Base-by-base conservation (phyloP, 1,140 invertebrate species). In the Rhagoletis zephyria region DNA sequence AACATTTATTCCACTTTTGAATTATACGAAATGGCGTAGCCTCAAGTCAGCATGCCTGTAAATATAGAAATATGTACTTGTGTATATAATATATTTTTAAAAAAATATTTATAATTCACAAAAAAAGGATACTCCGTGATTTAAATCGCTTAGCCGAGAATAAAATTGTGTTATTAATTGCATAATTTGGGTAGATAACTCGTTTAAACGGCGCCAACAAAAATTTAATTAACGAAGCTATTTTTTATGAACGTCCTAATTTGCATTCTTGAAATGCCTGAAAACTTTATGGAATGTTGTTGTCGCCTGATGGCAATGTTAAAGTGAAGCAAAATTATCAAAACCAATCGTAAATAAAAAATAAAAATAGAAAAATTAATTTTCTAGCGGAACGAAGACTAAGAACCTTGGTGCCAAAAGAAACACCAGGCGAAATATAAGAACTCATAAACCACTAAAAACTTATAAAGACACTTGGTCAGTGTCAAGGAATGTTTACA, bases 211-310 rank as follows among this genome's bases (percentile, higher is more conserved):
- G 67, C 67, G 67, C 67, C 14, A 74, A n/a, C 45, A 5, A 74
- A 74, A 74, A 45, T 45, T 74, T 10, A 74, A 48, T 74, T 74
- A 45, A 74, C 45, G 40, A 74, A 48, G 67, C n/a, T 16, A 4
- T 5, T 74, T 48, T 16, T 45, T 40, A 3, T 45, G 42, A 42
- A 45, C 67, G 4, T 16, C 40, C 45, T 74, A 45, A 74, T 74
- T 74, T n/a, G 67, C 67, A 74, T 74, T 48, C 67, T 4, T 74
- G 67, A 74, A 74, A 74, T 74, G 67, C 12, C 12, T 74, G 10
- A 74, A 74, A 74, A 74, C 2, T 16, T 30, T 12, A 7, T 14
- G 67, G 65, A 67, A 67, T 67, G 1, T 42, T 67, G 1, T 42
- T 67, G 19, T 1, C n/a, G n/a, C n/a, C n/a, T n/a, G n/a, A n/a